Percentiles rank a stretch among this genome's conserved stretches.
phyloP scores from a whole-genome alignment of 2,888 invertebrate species.

The Drosophila paranaensis region DNA sequence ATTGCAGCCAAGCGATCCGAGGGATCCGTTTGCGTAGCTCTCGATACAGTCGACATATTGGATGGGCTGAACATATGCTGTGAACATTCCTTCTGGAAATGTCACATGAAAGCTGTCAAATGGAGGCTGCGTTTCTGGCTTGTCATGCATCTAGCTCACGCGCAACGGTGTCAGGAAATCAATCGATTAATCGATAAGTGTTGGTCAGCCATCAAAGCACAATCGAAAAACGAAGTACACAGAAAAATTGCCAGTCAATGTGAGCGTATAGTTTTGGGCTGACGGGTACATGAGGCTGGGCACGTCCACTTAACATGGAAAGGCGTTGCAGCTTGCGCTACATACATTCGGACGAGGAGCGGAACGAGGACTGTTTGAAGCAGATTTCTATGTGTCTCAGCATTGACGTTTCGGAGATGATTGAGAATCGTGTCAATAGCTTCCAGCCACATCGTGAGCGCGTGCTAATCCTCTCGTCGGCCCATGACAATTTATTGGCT shows the following conservation, averaged over 20 bases:
- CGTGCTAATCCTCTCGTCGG: constrained; percentile 16
- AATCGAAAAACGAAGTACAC: constrained; percentile 1
- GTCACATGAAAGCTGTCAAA: too few relatives aligned
- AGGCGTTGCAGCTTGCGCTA: constrained; percentile 26
- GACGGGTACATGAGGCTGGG: constrained; percentile 6
- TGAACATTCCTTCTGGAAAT: too few relatives aligned
- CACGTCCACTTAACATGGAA: constrained; percentile 25
- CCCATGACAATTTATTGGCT: background rate
- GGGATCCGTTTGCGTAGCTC: constrained; percentile 8
- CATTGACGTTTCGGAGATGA: constrained; percentile 43
- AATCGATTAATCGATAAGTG: constrained; percentile 6
- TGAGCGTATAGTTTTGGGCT: background rate
- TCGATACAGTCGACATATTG: background rate
- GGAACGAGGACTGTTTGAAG: constrained; percentile 21
- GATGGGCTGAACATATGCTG: too few relatives aligned
- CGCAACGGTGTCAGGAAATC: background rate
- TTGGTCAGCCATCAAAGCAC: background rate
- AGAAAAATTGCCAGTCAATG: constrained; percentile 17
- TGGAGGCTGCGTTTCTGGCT: too few relatives aligned
- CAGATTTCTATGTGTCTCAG: constrained; percentile 54
- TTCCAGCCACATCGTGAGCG: constrained; percentile 12
- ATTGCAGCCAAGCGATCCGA: constrained; percentile 1
- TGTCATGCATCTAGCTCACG: background rate
- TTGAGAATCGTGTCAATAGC: constrained; percentile 5
- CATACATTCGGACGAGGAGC: constrained; percentile 13